Evolutionary conservation across 2,888 invertebrate species (phyloP), one percentile per base, ranked within the genome.

Genomic region (Parnassius mnemosyne): DNA sequence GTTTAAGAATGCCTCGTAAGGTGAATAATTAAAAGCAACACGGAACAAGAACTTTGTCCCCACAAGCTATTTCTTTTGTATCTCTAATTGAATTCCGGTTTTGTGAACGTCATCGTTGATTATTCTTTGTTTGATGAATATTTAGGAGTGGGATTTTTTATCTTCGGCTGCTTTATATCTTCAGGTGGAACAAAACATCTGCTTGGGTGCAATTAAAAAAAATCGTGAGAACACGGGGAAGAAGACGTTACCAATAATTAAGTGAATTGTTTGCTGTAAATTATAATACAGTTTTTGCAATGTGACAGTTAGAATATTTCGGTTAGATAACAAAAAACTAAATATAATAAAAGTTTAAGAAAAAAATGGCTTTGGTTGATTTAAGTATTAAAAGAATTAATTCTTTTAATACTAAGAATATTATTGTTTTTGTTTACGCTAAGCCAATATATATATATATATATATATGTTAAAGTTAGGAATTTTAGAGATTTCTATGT

Each of bases 81-180:
- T 78, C 72, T 81, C 82, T 87, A 86, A 89, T 87, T 89, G 85
- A 85, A 87, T 87, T 85, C 90, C 85, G 85, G 89, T 90, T 91
- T 81, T 82, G 79, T 88, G 86, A 81, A 80, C 77, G 86, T 87
- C 90, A 87, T 89, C 82, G 76, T 83, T 76, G 73, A 76, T 82
- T 81, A 74, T 76, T 83, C 85, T 84, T 82, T 83, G 80, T 83
- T 83, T 80, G 77, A 75, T 81, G 85, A 84, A 85, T 89, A 87
- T 85, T 87, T 80, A 82, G 75, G 70, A 71, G 67, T 77, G 69
- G 70, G 71, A 79, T 44, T 43, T 82, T 86, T 80, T 81, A 67
- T 80, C 68, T 66, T 78, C 73, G 77, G 77, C 81, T 76, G 76
- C 76, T 78, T 84, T 81, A 76, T 82, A 82, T 84, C 81, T 80